These are phyloP conservation scores for Petrocephalus microphthalmus DNA, from an alignment of 2,113 vertebrate genomes.

Conservation along the genomic window DNA sequence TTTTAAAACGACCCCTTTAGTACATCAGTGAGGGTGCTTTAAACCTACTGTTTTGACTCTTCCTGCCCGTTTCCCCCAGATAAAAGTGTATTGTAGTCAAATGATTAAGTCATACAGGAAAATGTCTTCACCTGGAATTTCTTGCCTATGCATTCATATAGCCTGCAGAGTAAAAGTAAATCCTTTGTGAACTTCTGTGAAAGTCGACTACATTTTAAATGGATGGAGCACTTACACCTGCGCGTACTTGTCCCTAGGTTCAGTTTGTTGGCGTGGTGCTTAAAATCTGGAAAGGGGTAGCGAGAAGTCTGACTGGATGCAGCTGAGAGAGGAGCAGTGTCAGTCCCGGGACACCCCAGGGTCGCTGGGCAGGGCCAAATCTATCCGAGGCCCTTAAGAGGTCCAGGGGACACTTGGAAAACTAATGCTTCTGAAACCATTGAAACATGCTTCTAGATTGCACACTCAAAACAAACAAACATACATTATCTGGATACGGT, in stretches of 20 bases:
- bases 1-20: background rate
- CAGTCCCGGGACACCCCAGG: background rate
- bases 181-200: background rate
- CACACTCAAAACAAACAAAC: slow-evolving; percentile 8
- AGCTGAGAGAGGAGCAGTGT: background rate
- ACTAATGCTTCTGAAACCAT: slow-evolving; percentile 7
- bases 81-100: background rate
- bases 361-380: background rate
- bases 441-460: slow-evolving; percentile 15
- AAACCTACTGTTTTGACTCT: too few relatives aligned
- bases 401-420: background rate
- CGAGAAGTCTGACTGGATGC: background rate
- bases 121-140: background rate
- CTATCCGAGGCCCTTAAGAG: background rate
- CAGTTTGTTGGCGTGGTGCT: background rate
- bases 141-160: background rate
- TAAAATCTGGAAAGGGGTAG: background rate
- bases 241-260: background rate
- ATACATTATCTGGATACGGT: slow-evolving; percentile 19
- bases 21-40: background rate
- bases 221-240: background rate
- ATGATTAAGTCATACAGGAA: background rate
- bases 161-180: background rate
- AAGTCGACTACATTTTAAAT: background rate
- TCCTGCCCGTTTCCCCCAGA: background rate